phyloP scores from a whole-genome alignment of 2,888 invertebrate species.

The Ryuthela nishihirai region DNA sequence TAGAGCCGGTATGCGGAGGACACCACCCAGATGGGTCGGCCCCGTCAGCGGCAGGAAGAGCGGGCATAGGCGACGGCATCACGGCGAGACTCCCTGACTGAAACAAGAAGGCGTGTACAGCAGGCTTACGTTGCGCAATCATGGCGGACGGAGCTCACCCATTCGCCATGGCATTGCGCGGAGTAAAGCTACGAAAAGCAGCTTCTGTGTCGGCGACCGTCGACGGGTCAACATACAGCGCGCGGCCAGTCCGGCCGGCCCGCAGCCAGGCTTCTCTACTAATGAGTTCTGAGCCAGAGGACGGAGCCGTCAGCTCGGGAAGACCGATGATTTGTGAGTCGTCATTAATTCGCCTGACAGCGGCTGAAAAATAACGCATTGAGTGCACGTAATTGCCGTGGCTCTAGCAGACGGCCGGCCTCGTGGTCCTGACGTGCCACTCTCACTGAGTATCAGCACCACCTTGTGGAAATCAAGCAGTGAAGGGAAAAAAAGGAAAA shows the following conservation, averaged over 20 bases:
- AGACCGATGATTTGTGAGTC: constrained; percentile 2
- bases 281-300: too few relatives aligned
- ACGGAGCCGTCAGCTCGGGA: background rate
- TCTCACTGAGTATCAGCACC: constrained; percentile 8
- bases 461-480: constrained; percentile 3
- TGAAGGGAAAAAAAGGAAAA: constrained; percentile 9
- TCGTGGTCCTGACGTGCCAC: too few relatives aligned
- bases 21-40: too few relatives aligned
- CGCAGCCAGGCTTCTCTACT: background rate
- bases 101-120: background rate
- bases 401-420: too few relatives aligned
- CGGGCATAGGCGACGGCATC: too few relatives aligned
- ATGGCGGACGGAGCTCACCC: background rate
- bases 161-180: background rate
- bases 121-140: background rate
- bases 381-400: too few relatives aligned
- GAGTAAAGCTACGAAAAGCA: background rate
- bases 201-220: background rate
- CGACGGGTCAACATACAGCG: background rate
- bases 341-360: constrained; percentile 20
- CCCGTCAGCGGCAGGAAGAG: too few relatives aligned
- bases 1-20: too few relatives aligned
- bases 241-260: background rate
- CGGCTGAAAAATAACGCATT: too few relatives aligned
- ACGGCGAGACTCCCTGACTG: too few relatives aligned